phyloP scores from a whole-genome alignment of 53 echinoderm and acorn worm genomes.

The Actinopyga echinites region DNA sequence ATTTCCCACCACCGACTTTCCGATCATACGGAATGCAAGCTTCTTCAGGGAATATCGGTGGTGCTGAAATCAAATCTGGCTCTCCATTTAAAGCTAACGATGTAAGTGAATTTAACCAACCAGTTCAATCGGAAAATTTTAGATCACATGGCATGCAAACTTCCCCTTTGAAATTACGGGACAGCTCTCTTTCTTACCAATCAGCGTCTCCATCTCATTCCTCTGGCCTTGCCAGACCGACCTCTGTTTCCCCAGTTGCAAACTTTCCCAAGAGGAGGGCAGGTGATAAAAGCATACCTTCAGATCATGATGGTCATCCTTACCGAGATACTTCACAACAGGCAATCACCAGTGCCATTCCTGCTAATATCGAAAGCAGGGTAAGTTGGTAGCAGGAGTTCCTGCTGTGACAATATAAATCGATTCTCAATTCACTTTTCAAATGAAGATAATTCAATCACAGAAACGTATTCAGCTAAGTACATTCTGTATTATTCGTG shows the following conservation, averaged over 20 bases:
- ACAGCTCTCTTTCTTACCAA: neutral
- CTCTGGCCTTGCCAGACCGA: conserved; percentile 18
- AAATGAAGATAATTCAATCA: too few relatives aligned
- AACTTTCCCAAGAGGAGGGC: neutral
- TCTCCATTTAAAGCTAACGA: conserved; percentile 28
- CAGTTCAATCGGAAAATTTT: neutral
- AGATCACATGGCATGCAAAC: conserved; percentile 35
- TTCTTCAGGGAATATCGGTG: neutral
- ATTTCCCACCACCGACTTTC: neutral
- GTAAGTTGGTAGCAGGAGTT: neutral
- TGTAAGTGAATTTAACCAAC: neutral
- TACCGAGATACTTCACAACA: conserved; percentile 10
- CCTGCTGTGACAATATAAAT: too few relatives aligned
- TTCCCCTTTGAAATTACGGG: conserved; percentile 9
- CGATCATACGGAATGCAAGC: conserved; percentile 19
- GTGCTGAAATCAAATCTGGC: neutral
- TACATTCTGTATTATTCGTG: too few relatives aligned
- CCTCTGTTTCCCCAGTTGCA: conserved; percentile 1
- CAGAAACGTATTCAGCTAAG: too few relatives aligned
- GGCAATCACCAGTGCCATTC: conserved; percentile 1
- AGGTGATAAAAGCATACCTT: neutral
- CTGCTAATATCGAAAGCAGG: conserved; percentile 41
- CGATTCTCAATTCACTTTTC: too few relatives aligned
- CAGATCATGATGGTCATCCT: neutral
- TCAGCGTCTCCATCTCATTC: conserved; percentile 5